These are phyloP conservation scores for Cydia amplana DNA, from an alignment of 1,140 invertebrate species.

Conservation along the genomic window DNA sequence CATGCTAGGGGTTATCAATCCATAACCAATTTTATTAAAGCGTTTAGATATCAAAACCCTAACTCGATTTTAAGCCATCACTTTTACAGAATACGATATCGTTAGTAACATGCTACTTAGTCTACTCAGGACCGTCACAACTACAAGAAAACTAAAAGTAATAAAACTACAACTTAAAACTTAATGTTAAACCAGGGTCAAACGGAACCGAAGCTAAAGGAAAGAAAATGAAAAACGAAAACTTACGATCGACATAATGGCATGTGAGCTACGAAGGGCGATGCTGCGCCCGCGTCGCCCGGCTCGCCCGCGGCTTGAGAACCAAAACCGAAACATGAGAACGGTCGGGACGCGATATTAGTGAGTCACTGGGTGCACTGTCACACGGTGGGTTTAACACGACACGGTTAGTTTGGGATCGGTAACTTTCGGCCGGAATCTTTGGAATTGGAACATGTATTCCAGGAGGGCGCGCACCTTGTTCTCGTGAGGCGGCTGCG, in stretches of 20 bases:
- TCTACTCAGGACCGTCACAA: conserved; percentile 11
- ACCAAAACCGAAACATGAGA: conserved; percentile 45
- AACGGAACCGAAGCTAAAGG: conserved; percentile 52
- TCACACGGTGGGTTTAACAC: conserved; percentile 63
- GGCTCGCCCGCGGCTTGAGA: conserved; percentile 37
- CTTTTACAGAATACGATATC: conserved; percentile 34
- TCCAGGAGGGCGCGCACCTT: conserved; percentile 72
- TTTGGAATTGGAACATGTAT: conserved; percentile 61
- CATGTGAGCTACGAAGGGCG: conserved; percentile 56
- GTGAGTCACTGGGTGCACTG: conserved; percentile 61
- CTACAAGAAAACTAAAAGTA: conserved; percentile 35
- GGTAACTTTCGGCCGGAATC: conserved; percentile 44
- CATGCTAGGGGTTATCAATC: conserved; percentile 15
- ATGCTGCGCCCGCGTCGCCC: conserved; percentile 37
- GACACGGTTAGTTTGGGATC: conserved; percentile 41
- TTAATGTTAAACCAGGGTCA: conserved; percentile 36
- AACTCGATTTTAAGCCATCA: conserved; percentile 41
- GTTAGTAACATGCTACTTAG: conserved; percentile 35
- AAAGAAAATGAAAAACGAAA: conserved; percentile 65
- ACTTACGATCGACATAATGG: conserved; percentile 80
- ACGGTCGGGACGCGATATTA: conserved; percentile 36
- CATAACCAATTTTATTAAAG: background rate
- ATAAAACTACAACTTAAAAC: conserved; percentile 42
- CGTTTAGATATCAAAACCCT: background rate
- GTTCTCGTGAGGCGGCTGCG: conserved; percentile 51